Conservation (phyloP, 2,888 invertebrate species). For the Homarus gammarus region DNA sequence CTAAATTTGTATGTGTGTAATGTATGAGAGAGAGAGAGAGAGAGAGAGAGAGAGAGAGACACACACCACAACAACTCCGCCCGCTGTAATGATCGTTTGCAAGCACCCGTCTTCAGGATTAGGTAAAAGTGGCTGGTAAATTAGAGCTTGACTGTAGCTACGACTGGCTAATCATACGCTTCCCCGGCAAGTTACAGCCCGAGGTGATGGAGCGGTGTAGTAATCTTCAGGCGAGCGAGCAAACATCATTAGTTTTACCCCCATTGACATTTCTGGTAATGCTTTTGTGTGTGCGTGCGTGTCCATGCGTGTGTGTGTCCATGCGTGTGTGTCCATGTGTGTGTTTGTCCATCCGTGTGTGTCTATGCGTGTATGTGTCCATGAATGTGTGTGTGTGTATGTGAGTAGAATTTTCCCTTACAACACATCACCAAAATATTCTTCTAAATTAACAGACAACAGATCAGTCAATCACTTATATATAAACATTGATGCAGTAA, state of each 20-base stretch:
- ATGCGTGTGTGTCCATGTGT: not conserved
- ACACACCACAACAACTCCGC: too few relatives aligned
- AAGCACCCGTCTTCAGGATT: not conserved
- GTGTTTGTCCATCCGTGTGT: not conserved
- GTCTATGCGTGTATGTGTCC: not conserved
- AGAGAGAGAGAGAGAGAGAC: too few relatives aligned
- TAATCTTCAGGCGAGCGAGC: not conserved
- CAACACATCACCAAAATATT: too few relatives aligned
- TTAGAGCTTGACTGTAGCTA: not conserved
- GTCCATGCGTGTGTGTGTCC: not conserved
- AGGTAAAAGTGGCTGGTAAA: not conserved
- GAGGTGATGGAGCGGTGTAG: not conserved
- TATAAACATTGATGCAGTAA: too few relatives aligned
- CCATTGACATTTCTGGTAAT: not conserved
- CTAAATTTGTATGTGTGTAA: too few relatives aligned
- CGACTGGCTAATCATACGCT: too few relatives aligned
- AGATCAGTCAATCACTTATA: too few relatives aligned
- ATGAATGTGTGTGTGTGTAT: not conserved
- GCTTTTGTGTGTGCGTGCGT: not conserved
- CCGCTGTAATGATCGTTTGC: not conserved
- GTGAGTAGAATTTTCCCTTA: not conserved
- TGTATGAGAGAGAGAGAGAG: too few relatives aligned
- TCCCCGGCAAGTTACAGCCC: not conserved
- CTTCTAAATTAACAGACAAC: too few relatives aligned
- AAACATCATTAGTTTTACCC: not conserved